These are phyloP conservation scores for Campoplex capitator DNA, from an alignment of 2,888 invertebrate species.

Conservation along the genomic window DNA sequence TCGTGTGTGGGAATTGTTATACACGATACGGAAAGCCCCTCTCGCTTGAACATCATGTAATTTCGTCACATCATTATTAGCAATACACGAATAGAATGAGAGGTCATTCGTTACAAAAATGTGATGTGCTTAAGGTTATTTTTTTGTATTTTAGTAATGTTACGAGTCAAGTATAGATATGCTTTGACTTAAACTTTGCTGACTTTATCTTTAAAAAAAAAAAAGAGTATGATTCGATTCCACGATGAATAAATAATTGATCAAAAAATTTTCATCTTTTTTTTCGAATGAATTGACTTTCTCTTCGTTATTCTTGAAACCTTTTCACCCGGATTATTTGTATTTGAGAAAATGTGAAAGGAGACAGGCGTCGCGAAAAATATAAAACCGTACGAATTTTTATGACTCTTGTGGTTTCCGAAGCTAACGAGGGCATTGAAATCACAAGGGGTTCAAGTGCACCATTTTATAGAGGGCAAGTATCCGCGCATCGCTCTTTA, in stretches of 20 bases:
- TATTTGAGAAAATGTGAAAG: background rate
- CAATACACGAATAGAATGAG: conserved; percentile 7
- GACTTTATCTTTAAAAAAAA: background rate
- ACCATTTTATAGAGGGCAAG: conserved; percentile 66
- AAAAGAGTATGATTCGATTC: background rate
- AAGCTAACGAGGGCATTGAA: conserved; percentile 71
- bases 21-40: background rate
- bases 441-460: conserved; percentile 59
- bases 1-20: conserved; percentile 32
- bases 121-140: too few species aligned
- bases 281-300: background rate
- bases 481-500: conserved; percentile 14
- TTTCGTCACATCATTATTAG: conserved; percentile 17
- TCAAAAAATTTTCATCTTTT: background rate
- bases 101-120: background rate
- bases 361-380: background rate
- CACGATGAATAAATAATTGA: too few species aligned
- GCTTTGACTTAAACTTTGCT: background rate
- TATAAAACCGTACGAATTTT: conserved; percentile 45
- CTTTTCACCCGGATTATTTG: background rate
- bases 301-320: background rate
- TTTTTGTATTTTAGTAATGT: background rate
- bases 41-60: background rate
- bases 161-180: background rate
- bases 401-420: conserved; percentile 73